Evolutionary conservation across 2,888 invertebrate genomes (phyloP).

Genomic region (Helobdella robusta): DNA sequence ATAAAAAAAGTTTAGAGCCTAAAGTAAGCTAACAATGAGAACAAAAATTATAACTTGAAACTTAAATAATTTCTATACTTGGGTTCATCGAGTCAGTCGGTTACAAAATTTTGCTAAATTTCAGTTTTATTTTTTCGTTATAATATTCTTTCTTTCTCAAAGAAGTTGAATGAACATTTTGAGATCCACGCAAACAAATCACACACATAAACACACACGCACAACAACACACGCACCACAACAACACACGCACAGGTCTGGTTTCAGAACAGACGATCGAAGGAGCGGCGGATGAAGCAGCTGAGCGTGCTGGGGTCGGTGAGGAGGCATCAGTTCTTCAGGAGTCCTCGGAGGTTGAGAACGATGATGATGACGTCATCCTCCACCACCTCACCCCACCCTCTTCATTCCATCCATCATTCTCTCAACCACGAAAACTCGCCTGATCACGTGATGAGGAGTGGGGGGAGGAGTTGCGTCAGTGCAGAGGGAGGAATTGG

Average conservation of each 20-base stretch:
- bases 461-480: too few relatives aligned
- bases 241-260: slow-evolving; percentile 66
- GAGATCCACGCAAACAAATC: neutral
- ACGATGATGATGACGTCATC: slow-evolving; percentile 57
- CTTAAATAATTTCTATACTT: too few relatives aligned
- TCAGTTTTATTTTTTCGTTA: too few relatives aligned
- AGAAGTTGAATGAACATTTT: neutral
- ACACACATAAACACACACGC: neutral
- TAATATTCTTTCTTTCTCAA: too few relatives aligned
- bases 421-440: neutral
- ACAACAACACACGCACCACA: neutral
- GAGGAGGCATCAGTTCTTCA: slow-evolving; percentile 47
- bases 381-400: neutral
- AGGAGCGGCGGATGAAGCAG: slow-evolving; percentile 94
- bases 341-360: slow-evolving; percentile 73
- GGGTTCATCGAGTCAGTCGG: too few relatives aligned
- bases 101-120: too few relatives aligned
- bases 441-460: neutral
- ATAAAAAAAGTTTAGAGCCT: too few relatives aligned
- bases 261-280: slow-evolving; percentile 98
- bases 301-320: slow-evolving; percentile 71
- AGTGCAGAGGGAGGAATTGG: too few relatives aligned
- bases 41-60: too few relatives aligned
- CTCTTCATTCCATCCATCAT: neutral
- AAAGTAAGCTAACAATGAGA: too few relatives aligned